Percentiles rank a stretch among this genome's conserved stretches.
Evolutionary conservation across 2,888 invertebrate genomes (phyloP).

Genomic region (Chaetogeoica ovagalla): DNA sequence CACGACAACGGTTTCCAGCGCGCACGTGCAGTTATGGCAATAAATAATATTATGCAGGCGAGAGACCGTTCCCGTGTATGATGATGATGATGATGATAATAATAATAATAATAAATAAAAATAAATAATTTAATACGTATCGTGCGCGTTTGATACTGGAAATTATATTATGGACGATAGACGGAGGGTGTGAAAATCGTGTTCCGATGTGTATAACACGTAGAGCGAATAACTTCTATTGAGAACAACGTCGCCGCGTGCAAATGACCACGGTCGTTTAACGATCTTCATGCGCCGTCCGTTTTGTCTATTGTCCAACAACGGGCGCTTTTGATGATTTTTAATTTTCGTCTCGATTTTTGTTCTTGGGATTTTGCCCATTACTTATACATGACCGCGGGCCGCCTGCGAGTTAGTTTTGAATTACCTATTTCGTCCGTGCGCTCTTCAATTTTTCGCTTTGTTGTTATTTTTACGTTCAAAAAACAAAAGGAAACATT

Average conservation of each 20-base stretch:
- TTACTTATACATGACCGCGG: too few species aligned
- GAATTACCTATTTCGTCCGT: not conserved
- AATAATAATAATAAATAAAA: not conserved
- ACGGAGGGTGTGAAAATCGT: constrained; percentile 21
- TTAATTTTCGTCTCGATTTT: constrained; percentile 31
- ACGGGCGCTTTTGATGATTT: constrained; percentile 12
- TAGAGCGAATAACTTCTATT: constrained; percentile 13
- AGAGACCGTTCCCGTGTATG: not conserved
- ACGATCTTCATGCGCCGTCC: constrained; percentile 20
- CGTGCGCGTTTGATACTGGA: constrained; percentile 6
- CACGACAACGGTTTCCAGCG: too few species aligned
- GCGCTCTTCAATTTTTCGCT: not conserved
- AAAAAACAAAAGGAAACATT: constrained; percentile 25
- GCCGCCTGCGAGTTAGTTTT: not conserved
- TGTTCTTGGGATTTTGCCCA: constrained; percentile 18
- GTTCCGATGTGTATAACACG: not conserved
- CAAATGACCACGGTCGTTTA: constrained; percentile 39
- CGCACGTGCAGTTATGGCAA: too few species aligned
- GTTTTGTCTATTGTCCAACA: constrained; percentile 40
- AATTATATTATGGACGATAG: not conserved
- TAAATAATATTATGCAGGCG: not conserved
- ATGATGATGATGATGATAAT: too few species aligned
- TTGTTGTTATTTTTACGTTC: constrained; percentile 42
- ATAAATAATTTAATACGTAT: not conserved
- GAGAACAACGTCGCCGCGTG: not conserved